Percentiles rank a stretch among this genome's conserved stretches.
These are phyloP conservation scores for Piprites chloris DNA, from an alignment of 2,113 vertebrate genomes.

Conservation along the genomic window DNA sequence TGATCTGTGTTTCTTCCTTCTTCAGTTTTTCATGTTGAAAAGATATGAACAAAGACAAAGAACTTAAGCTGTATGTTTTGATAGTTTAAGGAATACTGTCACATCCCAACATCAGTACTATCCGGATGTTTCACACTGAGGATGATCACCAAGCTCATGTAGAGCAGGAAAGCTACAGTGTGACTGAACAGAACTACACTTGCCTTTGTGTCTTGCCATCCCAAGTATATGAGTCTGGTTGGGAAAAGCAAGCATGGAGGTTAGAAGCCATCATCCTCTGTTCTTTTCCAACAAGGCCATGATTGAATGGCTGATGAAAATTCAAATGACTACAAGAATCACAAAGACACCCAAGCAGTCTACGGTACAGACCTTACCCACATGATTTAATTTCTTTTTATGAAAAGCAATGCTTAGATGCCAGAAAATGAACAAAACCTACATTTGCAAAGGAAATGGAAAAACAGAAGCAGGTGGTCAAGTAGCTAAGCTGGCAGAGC, in stretches of 20 bases:
- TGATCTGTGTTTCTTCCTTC: not conserved
- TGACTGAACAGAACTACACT: not conserved
- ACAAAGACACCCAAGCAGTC: not conserved
- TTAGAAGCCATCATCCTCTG: not conserved
- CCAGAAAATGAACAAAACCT: slow-evolving; percentile 49
- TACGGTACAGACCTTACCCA: not conserved
- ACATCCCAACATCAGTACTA: not conserved
- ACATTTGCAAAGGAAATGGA: slow-evolving; percentile 47
- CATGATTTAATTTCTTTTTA: not conserved
- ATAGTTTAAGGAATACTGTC: not conserved
- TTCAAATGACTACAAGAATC: not conserved
- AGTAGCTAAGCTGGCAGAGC: slow-evolving; percentile 49
- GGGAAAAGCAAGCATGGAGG: not conserved
- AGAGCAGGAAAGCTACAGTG: not conserved
- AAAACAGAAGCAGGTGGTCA: slow-evolving; percentile 72
- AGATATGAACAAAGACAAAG: not conserved
- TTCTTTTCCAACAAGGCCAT: not conserved
- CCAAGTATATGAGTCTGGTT: rapidly evolving
- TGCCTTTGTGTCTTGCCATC: not conserved
- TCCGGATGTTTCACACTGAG: not conserved
- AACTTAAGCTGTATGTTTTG: not conserved
- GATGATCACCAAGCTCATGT: not conserved
- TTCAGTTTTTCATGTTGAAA: not conserved
- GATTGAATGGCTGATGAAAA: not conserved
- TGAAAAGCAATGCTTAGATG: not conserved